phyloP scores from a whole-genome alignment of 2,113 vertebrate species.

The Esox niger region DNA sequence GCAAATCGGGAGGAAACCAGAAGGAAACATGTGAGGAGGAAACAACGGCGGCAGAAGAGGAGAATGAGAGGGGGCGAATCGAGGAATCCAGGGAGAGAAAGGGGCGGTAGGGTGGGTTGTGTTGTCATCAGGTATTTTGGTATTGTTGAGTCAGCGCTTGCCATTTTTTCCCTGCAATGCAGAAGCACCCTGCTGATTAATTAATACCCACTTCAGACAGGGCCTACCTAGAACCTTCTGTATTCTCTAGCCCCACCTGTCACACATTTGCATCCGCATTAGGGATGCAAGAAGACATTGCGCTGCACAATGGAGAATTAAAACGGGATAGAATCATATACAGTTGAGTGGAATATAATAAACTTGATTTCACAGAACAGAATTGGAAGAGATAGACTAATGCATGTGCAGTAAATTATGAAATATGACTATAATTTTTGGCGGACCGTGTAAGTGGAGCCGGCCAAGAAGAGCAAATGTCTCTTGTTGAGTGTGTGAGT shows the following conservation, averaged over 20 bases:
- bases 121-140: slow-evolving; percentile 25
- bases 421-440: too few relatives aligned
- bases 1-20: slow-evolving; percentile 31
- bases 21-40: slow-evolving; percentile 5
- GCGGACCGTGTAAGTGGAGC: too few relatives aligned
- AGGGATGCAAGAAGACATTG: slow-evolving; percentile 4
- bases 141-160: slow-evolving; percentile 57
- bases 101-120: slow-evolving; percentile 7
- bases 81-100: slow-evolving; percentile 14
- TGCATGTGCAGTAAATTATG: too few relatives aligned
- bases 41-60: slow-evolving; percentile 3
- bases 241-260: slow-evolving; percentile 26
- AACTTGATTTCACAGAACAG: not conserved
- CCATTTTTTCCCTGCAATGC: slow-evolving; percentile 53
- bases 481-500: too few relatives aligned
- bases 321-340: too few relatives aligned
- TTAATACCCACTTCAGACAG: slow-evolving; percentile 54
- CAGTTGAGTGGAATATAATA: not conserved
- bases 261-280: slow-evolving; percentile 28
- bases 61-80: slow-evolving; percentile 22
- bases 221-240: slow-evolving; percentile 55
- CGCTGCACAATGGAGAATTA: not conserved
- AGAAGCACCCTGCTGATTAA: slow-evolving; percentile 62
- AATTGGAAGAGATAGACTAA: too few relatives aligned
- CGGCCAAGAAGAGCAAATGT: too few relatives aligned